Conservation (phyloP, 2,888 invertebrate species). For the Harpalus rubripes region DNA sequence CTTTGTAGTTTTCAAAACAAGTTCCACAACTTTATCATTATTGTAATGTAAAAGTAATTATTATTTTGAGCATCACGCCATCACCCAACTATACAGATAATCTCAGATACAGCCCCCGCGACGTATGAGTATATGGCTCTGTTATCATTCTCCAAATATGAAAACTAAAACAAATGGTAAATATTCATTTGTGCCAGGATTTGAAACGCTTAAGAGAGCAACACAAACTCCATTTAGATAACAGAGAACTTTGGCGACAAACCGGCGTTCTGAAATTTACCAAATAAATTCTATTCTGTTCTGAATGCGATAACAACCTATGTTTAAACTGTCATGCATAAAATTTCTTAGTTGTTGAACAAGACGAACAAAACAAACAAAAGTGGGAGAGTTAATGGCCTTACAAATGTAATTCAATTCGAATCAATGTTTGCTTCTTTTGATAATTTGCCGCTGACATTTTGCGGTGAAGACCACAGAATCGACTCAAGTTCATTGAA, state of each 20-base stretch:
- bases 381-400: conserved; percentile 32
- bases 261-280: conserved; percentile 28
- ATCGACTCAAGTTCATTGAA: conserved; percentile 10
- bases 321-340: conserved; percentile 49
- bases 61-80: not conserved
- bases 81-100: not conserved
- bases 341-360: conserved; percentile 35
- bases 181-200: conserved; percentile 43
- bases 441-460: conserved; percentile 28
- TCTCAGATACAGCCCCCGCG: not conserved
- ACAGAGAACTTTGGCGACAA: conserved; percentile 46
- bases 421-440: conserved; percentile 40
- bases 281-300: conserved; percentile 57
- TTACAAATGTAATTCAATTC: conserved; percentile 46
- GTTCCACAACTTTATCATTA: not conserved
- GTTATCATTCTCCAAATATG: conserved; percentile 28
- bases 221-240: conserved; percentile 49
- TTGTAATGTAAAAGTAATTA: not conserved
- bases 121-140: not conserved
- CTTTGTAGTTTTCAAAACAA: not conserved
- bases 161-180: conserved; percentile 43
- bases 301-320: conserved; percentile 53
- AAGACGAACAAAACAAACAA: conserved; percentile 37
- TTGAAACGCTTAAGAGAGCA: conserved; percentile 40
- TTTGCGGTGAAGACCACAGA: not conserved